phyloP scores from a whole-genome alignment of 2,113 vertebrate genomes.

The Campylomormyrus numenius region DNA sequence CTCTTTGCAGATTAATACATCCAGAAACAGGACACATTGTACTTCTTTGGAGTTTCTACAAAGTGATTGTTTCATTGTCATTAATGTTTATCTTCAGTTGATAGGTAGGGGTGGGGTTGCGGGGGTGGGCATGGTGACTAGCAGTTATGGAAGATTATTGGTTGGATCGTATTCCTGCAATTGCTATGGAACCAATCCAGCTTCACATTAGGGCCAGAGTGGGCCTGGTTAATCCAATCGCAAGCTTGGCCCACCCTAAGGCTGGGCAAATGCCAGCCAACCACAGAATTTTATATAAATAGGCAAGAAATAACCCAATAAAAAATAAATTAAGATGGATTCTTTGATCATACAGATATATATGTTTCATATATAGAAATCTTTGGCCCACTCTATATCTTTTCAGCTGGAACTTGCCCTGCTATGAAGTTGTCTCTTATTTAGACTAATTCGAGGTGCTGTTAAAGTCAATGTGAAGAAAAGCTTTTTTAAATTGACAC shows the following conservation, averaged over 20 bases:
- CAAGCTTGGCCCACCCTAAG: not conserved
- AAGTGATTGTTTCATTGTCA: not conserved
- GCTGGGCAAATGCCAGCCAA: not conserved
- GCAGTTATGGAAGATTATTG: not conserved
- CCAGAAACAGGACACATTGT: not conserved
- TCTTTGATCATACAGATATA: not conserved
- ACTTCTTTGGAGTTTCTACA: not conserved
- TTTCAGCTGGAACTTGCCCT: not conserved
- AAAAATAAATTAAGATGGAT: not conserved
- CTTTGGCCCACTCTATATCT: not conserved
- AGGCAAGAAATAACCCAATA: not conserved
- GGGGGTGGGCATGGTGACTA: not conserved
- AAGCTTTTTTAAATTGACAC: not conserved
- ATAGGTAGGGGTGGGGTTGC: not conserved
- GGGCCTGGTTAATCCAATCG: not conserved
- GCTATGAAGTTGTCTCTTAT: not conserved
- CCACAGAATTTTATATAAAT: not conserved
- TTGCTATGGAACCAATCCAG: not conserved
- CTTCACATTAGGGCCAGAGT: not conserved
- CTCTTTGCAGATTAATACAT: not conserved
- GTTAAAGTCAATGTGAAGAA: not conserved
- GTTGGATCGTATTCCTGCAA: not conserved
- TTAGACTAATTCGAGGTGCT: not conserved
- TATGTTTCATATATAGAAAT: not conserved
- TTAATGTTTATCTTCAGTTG: not conserved